phyloP scores from a whole-genome alignment of 35 echinoderm and acorn worm species.

The Stichopus chloronotus region DNA sequence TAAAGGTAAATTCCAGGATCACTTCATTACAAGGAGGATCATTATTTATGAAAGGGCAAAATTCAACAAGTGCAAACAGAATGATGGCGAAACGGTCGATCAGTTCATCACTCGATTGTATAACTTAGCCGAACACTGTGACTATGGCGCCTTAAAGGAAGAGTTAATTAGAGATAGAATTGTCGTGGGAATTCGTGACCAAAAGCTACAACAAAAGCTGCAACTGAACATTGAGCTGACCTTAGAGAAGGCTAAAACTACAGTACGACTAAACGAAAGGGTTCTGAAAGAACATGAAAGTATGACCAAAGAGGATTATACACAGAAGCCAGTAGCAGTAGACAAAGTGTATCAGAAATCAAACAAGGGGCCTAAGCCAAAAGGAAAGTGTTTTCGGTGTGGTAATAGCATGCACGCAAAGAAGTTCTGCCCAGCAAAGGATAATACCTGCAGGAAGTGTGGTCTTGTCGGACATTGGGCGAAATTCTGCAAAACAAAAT shows the following conservation, averaged over 20 bases:
- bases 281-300: too few species aligned
- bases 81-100: too few species aligned
- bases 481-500: background rate
- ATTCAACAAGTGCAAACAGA: too few species aligned
- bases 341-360: slow-evolving; percentile 5
- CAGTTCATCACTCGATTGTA: slow-evolving; percentile 12
- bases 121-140: slow-evolving; percentile 5
- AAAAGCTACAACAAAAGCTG: slow-evolving; percentile 30
- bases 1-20: slow-evolving; percentile 19
- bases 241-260: slow-evolving; percentile 15
- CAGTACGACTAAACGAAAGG: too few species aligned
- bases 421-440: background rate
- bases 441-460: slow-evolving; percentile 4
- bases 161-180: too few species aligned
- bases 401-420: background rate
- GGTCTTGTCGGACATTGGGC: slow-evolving; percentile 3
- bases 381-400: slow-evolving; percentile 10
- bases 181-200: slow-evolving; percentile 27
- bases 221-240: slow-evolving; percentile 33
- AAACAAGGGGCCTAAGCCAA: background rate
- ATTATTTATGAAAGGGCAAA: slow-evolving; percentile 25
- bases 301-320: background rate
- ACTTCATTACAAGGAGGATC: slow-evolving; percentile 22
- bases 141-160: too few species aligned
- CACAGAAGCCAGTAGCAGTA: slow-evolving; percentile 22